A percentile compares a stretch with the other conserved stretches of the same genome.
Conservation (phyloP, 2,797 vertebrate genomes). For the Eulemur coronatus region DNA sequence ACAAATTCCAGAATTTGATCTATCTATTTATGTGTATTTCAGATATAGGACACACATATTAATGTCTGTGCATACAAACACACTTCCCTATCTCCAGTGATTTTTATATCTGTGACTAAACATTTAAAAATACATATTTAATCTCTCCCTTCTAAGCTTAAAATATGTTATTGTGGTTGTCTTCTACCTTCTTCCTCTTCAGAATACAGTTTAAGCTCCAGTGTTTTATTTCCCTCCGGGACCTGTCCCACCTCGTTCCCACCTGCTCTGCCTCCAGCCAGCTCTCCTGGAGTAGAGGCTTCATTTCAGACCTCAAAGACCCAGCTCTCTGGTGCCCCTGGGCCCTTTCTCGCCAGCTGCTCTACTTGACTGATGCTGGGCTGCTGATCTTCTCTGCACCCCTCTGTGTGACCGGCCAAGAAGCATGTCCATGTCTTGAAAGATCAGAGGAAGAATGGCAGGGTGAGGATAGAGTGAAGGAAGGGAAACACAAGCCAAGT, state of each 20-base stretch:
- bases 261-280: accelerated
- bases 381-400: neutral
- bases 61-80: neutral
- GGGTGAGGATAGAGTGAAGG: neutral
- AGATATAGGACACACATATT: neutral
- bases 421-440: neutral
- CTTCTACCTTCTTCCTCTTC: neutral
- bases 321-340: accelerated
- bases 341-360: neutral
- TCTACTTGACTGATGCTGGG: neutral
- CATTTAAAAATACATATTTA: neutral
- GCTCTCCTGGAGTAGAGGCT: too few species aligned
- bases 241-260: too few species aligned
- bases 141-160: neutral
- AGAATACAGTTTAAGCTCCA: neutral
- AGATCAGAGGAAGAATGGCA: neutral
- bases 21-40: neutral
- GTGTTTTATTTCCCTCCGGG: accelerated
- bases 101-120: neutral
- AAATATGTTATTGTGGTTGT: neutral
- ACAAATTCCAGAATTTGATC: neutral
- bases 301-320: neutral
- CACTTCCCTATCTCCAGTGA: neutral
- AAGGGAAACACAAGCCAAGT: too few species aligned
- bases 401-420: neutral